Base-by-base conservation (phyloP, 2,888 invertebrate genomes). In the Epiperipatus broadwayi region DNA sequence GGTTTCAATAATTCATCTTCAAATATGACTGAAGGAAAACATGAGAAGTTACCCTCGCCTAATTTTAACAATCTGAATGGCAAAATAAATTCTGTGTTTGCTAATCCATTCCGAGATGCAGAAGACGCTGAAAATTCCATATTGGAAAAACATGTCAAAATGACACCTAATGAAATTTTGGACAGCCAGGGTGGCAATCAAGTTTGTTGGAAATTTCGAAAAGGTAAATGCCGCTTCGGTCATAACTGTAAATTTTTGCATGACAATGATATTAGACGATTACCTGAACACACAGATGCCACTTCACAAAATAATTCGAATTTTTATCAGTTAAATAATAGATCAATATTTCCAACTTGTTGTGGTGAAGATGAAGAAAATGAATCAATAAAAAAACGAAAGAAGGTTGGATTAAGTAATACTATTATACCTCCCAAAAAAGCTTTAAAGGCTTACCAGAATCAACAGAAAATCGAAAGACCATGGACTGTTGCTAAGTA, bases 161-260 rank as follows among this genome's bases (percentile, higher is more conserved):
- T 89, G 81, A 83, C 78, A 50, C 69, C 66, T 8, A n/a, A n/a
- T n/a, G n/a, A n/a, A n/a, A n/a, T n/a, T n/a, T 10, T 18, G 8
- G 25, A 30, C 7, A 35, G 39, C 21, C 31, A 31, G 4, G 83
- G 81, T 0, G 78, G 76, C 52, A 79, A 78, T 56, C 52, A 52
- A 35, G 77, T 87, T 43, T 89, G 89, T 59, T 87, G 83, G 80
- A 87, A 83, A 60, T 83, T 84, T 56, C 68, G 81, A 25, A 84
- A 83, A 56, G 85, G 87, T 1, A 69, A 76, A 21, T 89, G 89
- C 56, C 69, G 81, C 36, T 85, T 84, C 60, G 87, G 87, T 1
- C 80, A 81, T 53, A 83, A 79, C 52, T 89, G 89, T 57, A 79
- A 78, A 49, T 89, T 75, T 59, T 84, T 83, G 1, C 87, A 89